phyloP scores from a whole-genome alignment of 2,113 vertebrate species.

The Calypte anna region DNA sequence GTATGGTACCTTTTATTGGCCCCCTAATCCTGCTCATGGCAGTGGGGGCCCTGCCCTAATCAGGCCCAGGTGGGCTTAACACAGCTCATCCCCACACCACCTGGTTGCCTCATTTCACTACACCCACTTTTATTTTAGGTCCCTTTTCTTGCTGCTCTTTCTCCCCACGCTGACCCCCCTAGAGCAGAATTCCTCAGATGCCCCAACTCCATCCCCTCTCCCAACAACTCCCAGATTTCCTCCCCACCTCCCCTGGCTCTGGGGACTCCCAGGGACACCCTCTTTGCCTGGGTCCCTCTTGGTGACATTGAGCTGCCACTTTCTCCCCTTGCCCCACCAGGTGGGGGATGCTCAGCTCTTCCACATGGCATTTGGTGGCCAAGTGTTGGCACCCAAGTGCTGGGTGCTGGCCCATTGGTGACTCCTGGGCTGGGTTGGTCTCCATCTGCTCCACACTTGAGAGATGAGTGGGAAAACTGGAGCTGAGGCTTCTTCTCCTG shows the following conservation, averaged over 20 bases:
- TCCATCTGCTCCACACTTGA: constrained; percentile 80
- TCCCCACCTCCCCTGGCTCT: accelerated
- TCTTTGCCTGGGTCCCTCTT: neutral
- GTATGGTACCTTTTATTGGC: too few relatives aligned
- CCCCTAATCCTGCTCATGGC: too few relatives aligned
- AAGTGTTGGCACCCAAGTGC: neutral
- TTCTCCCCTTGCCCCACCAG: constrained; percentile 62
- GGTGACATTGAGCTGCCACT: neutral
- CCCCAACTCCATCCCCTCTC: accelerated
- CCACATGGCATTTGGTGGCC: constrained; percentile 63
- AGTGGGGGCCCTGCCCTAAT: too few relatives aligned
- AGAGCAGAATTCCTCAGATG: neutral
- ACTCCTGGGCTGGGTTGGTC: constrained; percentile 41
- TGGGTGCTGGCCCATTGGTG: constrained; percentile 68
- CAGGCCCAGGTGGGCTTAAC: too few relatives aligned
- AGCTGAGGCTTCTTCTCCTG: neutral
- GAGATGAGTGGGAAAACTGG: constrained; percentile 58
- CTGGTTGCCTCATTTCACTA: too few relatives aligned
- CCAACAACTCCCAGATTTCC: accelerated
- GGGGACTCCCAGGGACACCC: neutral
- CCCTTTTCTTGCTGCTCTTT: neutral
- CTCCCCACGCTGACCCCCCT: accelerated
- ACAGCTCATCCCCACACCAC: too few relatives aligned
- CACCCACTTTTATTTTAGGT: neutral
- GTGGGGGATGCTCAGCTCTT: constrained; percentile 77